Evolutionary conservation across 2,797 vertebrate genomes (phyloP).

Genomic region (Pteropus rufus): DNA sequence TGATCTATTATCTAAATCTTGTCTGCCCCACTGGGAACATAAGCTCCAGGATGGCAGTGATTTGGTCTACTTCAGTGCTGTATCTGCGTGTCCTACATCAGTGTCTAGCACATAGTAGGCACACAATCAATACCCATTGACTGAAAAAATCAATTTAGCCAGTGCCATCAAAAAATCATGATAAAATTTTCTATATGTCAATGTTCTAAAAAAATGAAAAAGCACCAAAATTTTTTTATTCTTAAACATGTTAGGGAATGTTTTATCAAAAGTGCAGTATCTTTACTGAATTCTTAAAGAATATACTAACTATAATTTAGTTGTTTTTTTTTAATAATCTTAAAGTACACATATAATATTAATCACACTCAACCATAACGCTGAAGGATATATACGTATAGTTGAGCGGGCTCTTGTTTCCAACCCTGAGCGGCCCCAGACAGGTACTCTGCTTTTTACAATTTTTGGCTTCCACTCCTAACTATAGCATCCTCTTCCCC

Average conservation of each 20-base stretch:
- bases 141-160: background rate
- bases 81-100: background rate
- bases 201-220: background rate
- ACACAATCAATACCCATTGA: background rate
- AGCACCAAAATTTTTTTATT: background rate
- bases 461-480: background rate
- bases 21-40: background rate
- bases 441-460: background rate
- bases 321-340: background rate
- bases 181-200: background rate
- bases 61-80: background rate
- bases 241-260: background rate
- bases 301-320: background rate
- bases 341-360: background rate
- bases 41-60: rapidly evolving
- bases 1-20: no score
- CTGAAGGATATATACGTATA: background rate
- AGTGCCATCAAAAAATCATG: background rate
- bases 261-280: background rate
- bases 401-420: background rate
- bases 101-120: background rate
- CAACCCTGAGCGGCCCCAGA: background rate
- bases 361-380: background rate
- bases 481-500: background rate
- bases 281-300: background rate